A percentile compares a stretch with the other conserved stretches of the same genome.
phyloP scores from a whole-genome alignment of 2,113 vertebrate genomes.

The Rhegmatorhina hoffmannsi region DNA sequence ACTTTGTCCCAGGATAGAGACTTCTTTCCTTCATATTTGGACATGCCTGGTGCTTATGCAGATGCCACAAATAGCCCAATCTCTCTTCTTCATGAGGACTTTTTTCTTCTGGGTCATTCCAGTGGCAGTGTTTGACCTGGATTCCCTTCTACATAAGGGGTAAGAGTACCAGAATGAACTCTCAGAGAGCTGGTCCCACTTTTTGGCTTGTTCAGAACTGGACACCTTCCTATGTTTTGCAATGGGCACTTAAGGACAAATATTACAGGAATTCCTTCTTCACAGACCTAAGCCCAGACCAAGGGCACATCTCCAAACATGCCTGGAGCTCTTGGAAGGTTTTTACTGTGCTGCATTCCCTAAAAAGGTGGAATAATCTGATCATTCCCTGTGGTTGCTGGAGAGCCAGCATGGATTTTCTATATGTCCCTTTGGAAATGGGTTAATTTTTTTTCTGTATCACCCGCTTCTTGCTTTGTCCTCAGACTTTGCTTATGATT shows the following conservation, averaged over 20 bases:
- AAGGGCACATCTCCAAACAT: neutral
- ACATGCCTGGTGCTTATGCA: neutral
- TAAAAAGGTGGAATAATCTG: neutral
- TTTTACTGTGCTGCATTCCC: neutral
- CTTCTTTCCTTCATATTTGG: neutral
- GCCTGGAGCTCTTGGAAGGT: neutral
- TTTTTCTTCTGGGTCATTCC: neutral
- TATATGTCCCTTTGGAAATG: neutral
- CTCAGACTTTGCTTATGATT: neutral
- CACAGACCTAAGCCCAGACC: neutral
- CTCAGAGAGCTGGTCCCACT: neutral
- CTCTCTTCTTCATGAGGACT: neutral
- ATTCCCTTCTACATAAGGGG: neutral
- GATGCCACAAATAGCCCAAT: neutral
- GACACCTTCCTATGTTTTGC: neutral
- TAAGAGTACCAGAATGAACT: neutral
- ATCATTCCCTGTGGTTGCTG: neutral
- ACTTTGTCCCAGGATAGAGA: neutral
- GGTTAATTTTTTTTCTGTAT: neutral
- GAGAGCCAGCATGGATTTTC: neutral
- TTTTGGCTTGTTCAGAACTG: neutral
- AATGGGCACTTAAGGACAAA: neutral
- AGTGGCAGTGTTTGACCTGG: neutral
- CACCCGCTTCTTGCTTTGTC: neutral
- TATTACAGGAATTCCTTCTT: neutral